Percentiles rank a stretch among this genome's conserved stretches.
These are phyloP conservation scores for Pogonocherus hispidulus DNA, from an alignment of 2,888 invertebrate genomes.

Conservation along the genomic window DNA sequence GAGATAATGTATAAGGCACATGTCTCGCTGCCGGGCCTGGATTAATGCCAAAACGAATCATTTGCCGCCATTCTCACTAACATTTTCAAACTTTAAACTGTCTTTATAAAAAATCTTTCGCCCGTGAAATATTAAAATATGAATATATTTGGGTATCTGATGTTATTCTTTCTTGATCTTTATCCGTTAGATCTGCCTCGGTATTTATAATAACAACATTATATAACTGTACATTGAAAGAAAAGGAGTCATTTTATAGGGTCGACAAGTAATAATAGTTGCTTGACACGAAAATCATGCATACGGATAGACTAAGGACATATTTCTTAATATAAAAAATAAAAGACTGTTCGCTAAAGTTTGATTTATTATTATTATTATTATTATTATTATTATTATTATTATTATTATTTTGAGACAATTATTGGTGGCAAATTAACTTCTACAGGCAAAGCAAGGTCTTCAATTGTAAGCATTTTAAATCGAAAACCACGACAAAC, in stretches of 20 bases:
- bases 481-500: too few relatives aligned
- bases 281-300: background rate
- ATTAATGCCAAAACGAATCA: slow-evolving; percentile 45
- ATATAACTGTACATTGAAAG: background rate
- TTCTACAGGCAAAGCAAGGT: too few relatives aligned
- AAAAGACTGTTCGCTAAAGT: too few relatives aligned
- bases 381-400: too few relatives aligned
- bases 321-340: background rate
- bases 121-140: slow-evolving; percentile 28
- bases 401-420: too few relatives aligned
- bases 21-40: slow-evolving; percentile 39
- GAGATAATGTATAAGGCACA: slow-evolving; percentile 50
- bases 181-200: background rate
- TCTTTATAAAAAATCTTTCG: slow-evolving; percentile 18
- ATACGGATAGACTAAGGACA: background rate
- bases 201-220: background rate
- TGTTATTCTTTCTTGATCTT: slow-evolving; percentile 8
- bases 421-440: too few relatives aligned
- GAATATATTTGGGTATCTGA: slow-evolving; percentile 7
- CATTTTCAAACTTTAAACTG: slow-evolving; percentile 14
- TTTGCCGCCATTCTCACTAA: slow-evolving; percentile 24
- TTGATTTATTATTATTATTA: too few relatives aligned
- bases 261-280: background rate
- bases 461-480: too few relatives aligned
- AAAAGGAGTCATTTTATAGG: background rate